These are phyloP conservation scores for Elephantulus edwardii DNA, from an alignment of 2,113 vertebrate genomes.

Conservation along the genomic window DNA sequence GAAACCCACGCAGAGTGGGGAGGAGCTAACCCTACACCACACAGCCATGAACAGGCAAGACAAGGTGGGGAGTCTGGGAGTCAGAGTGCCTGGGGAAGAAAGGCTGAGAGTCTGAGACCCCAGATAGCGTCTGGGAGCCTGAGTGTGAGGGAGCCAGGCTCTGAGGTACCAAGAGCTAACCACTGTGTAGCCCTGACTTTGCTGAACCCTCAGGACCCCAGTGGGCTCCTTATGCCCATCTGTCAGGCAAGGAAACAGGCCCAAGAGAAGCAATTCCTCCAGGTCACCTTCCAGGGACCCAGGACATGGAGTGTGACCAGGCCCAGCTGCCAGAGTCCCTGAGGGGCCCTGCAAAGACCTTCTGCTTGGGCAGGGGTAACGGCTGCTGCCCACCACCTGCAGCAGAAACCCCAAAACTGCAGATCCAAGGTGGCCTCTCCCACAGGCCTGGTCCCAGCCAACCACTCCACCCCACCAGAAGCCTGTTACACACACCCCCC, in stretches of 20 bases:
- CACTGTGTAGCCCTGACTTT: fast-evolving
- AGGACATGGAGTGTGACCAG: not conserved
- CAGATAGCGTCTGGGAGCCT: not conserved
- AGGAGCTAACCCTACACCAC: not conserved
- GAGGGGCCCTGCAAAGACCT: fast-evolving
- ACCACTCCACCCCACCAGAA: fast-evolving
- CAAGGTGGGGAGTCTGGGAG: not conserved
- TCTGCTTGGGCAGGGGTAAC: fast-evolving
- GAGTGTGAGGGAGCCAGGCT: no score
- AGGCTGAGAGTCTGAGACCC: not conserved
- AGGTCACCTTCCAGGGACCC: not conserved
- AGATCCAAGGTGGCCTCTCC: not conserved
- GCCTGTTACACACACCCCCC: not conserved
- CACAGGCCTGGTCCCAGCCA: fast-evolving
- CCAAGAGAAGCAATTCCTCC: not conserved
- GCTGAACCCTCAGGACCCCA: no score
- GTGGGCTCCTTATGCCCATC: fast-evolving
- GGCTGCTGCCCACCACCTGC: fast-evolving
- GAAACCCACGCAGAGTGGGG: not conserved
- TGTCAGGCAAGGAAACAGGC: not conserved
- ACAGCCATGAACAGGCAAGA: not conserved
- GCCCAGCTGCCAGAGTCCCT: not conserved
- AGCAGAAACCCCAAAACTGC: fast-evolving
- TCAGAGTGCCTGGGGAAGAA: not conserved
- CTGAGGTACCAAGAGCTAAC: no score